These are phyloP conservation scores for Helicolenus hilgendorfi DNA, from an alignment of 2,797 vertebrate species.

Conservation along the genomic window DNA sequence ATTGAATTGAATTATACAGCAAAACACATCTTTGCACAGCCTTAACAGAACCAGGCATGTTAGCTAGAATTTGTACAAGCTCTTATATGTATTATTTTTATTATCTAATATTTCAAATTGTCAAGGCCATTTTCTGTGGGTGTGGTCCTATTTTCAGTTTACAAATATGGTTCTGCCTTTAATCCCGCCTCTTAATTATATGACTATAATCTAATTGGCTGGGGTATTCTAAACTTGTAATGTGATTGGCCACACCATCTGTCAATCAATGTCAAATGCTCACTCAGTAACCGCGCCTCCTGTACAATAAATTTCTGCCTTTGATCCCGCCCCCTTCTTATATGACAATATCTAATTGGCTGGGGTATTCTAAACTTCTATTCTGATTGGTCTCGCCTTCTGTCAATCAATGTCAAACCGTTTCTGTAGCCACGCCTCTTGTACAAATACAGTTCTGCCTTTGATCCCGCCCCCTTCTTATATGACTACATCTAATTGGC, in stretches of 20 bases:
- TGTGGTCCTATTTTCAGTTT: slow-evolving; percentile 36
- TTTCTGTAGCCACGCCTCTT: slow-evolving; percentile 75
- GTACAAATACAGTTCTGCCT: slow-evolving; percentile 16
- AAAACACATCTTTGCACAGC: neutral
- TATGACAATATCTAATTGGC: slow-evolving; percentile 36
- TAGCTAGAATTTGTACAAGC: neutral
- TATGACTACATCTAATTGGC: slow-evolving; percentile 36
- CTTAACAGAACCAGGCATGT: neutral
- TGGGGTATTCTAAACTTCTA: accelerated
- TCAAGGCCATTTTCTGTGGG: slow-evolving; percentile 46
- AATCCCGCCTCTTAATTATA: slow-evolving; percentile 6
- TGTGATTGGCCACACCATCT: slow-evolving; percentile 5
- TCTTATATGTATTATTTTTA: neutral
- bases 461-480: slow-evolving; percentile 6
- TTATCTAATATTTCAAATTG: neutral
- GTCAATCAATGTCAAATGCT: slow-evolving; percentile 63
- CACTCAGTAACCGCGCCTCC: slow-evolving; percentile 74
- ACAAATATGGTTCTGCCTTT: slow-evolving; percentile 21
- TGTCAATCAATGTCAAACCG: slow-evolving; percentile 64
- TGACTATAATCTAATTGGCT: slow-evolving; percentile 41
- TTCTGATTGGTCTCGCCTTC: neutral
- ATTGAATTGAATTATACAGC: neutral
- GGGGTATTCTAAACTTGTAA: accelerated
- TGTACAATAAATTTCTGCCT: slow-evolving; percentile 19
- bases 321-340: slow-evolving; percentile 5